Percentiles rank a stretch among this genome's conserved stretches.
These are phyloP conservation scores for Oscheius sp. DNA, from an alignment of 1,140 invertebrate genomes.

Conservation along the genomic window DNA sequence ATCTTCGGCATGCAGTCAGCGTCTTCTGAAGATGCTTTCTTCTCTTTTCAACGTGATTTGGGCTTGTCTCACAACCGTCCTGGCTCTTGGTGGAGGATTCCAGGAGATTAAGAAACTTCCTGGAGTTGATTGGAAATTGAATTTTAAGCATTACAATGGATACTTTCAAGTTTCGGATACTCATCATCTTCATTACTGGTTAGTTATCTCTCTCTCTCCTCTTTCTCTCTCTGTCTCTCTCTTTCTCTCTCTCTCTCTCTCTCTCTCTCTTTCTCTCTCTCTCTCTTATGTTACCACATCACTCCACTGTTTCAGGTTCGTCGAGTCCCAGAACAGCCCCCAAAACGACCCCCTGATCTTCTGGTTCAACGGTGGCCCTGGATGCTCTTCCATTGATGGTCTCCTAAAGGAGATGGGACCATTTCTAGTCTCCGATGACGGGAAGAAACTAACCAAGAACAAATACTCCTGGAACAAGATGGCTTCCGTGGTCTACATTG, in stretches of 20 bases:
- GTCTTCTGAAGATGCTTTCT: no score
- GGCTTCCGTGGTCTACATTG: slow-evolving; percentile 73
- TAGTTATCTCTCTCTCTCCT: background rate
- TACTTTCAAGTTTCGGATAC: slow-evolving; percentile 54
- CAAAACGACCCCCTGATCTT: slow-evolving; percentile 65
- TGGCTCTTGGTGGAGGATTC: slow-evolving; percentile 1
- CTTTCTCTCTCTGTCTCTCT: no score
- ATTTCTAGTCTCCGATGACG: slow-evolving; percentile 61
- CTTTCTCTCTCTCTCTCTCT: background rate
- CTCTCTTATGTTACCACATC: no score
- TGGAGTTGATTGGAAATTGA: slow-evolving; percentile 53
- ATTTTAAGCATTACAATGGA: slow-evolving; percentile 60
- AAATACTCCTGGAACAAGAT: slow-evolving; percentile 68
- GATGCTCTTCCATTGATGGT: slow-evolving; percentile 65
- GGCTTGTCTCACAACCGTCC: background rate
- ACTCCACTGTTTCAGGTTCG: slow-evolving; percentile 62
- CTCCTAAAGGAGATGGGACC: slow-evolving; percentile 67
- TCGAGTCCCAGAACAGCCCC: slow-evolving; percentile 65
- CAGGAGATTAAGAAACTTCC: slow-evolving; percentile 55
- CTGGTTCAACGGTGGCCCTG: slow-evolving; percentile 69
- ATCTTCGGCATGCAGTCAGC: no score
- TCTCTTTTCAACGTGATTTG: background rate
- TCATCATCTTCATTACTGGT: slow-evolving; percentile 60
- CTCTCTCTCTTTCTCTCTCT: no score
- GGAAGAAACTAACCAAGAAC: slow-evolving; percentile 62